Base-by-base conservation (phyloP, 1,140 invertebrate genomes). In the Drosophila seguyi region DNA sequence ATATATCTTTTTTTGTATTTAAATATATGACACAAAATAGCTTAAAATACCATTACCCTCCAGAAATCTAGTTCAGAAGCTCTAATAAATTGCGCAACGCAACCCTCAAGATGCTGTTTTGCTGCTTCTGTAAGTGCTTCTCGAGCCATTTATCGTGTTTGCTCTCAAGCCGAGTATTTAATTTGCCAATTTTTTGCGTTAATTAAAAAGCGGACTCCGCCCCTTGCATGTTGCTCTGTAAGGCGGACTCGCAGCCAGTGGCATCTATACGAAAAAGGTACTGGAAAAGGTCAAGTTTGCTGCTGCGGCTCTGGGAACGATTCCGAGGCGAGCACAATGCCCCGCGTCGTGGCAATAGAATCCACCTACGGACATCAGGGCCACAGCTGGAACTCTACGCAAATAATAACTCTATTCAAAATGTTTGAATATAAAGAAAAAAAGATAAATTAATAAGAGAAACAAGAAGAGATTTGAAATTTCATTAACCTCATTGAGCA, bases 401-500 rank as follows among this genome's bases (percentile, higher is more conserved):
- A 72, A 45, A 74, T 55, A 55, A 55, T 55, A 38, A 55, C 34
- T 38, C 52, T 4, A 63, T 38, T 38, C 31, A 55, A 71, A 55
- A 34, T n/a, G n/a, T n/a, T n/a, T n/a, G n/a, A 3, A 34, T 16
- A 29, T 20, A n/a, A 42, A 4, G 10, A 52, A 18, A 25, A 39
- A 50, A 39, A 29, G n/a, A n/a, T n/a, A n/a, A n/a, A n/a, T n/a
- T 34, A 58, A 56, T 2, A 48, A 8, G 0, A 44, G 16, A 10
- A 53, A 44, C 38, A 52, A 63, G 39, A 53, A 75, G 58, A 73
- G 53, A 68, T 73, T 73, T 39, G 27, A 65, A 72, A 90, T 88
- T 90, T 81, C 84, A 90, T 88, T 88, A 90, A 90, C 84, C 85
- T 74, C 84, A 58, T 72, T 78, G 75, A 55, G 39, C 55, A 57